Conservation (phyloP, 2,113 vertebrate genomes). For the Tricholaema leucomelas region DNA sequence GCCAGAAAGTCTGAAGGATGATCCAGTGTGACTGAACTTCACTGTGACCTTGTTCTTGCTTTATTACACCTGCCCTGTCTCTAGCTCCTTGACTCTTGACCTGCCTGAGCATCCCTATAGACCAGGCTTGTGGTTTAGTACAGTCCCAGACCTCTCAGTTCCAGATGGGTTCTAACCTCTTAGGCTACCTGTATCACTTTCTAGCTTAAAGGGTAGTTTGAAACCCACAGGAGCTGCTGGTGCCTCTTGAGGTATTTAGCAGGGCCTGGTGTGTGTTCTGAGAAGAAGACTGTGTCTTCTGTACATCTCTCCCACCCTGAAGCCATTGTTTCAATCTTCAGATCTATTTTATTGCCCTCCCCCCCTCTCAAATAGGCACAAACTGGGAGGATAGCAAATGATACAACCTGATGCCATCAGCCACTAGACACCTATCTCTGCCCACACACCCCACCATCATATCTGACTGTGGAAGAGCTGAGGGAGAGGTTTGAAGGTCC, state of each 20-base stretch:
- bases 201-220: not conserved
- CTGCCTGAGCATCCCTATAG: not conserved
- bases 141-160: not conserved
- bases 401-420: constrained; percentile 45
- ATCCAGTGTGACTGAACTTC: not conserved
- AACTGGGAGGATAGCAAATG: constrained; percentile 63
- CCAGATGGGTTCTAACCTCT: not conserved
- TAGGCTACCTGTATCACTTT: not conserved
- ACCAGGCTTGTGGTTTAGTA: not conserved
- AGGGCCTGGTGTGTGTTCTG: not conserved
- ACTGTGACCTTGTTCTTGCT: not conserved
- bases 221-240: not conserved
- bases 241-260: not conserved
- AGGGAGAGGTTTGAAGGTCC: constrained; percentile 5
- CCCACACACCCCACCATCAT: not conserved
- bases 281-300: not conserved
- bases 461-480: not conserved
- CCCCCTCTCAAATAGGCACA: not conserved
- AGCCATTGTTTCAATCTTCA: constrained; percentile 28
- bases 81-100: not conserved
- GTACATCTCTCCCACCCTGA: not conserved
- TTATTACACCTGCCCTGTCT: not conserved
- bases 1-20: not conserved
- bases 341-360: not conserved
- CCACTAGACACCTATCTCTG: constrained; percentile 28